These are phyloP conservation scores for Leptodactylus fallax DNA, from an alignment of 2,797 vertebrate species.

Conservation along the genomic window DNA sequence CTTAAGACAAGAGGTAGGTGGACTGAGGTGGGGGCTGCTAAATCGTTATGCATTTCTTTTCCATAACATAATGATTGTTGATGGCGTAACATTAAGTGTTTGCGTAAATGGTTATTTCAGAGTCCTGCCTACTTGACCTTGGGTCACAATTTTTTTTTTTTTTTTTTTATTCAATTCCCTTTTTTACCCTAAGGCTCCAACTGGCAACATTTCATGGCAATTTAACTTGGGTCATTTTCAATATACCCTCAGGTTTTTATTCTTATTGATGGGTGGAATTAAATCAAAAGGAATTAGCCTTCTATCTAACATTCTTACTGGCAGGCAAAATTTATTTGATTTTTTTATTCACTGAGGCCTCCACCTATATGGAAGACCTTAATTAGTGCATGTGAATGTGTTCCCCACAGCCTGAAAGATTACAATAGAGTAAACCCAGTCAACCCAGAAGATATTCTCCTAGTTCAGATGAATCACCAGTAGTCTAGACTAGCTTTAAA, in stretches of 20 bases:
- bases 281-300: conserved; percentile 36
- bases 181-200: conserved; percentile 13
- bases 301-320: conserved; percentile 6
- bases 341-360: conserved; percentile 8
- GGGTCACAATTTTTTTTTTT: too few relatives aligned
- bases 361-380: conserved; percentile 30
- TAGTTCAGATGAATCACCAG: too few relatives aligned
- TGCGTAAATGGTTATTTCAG: conserved; percentile 3
- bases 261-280: conserved; percentile 30
- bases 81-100: conserved; percentile 58
- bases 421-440: background rate
- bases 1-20: conserved; percentile 64
- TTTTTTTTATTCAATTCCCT: background rate
- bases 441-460: too few relatives aligned
- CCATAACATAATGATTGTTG: conserved; percentile 53
- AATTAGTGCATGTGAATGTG: conserved; percentile 5
- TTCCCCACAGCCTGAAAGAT: background rate
- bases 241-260: conserved; percentile 36
- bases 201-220: conserved; percentile 45
- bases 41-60: conserved; percentile 63
- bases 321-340: conserved; percentile 43
- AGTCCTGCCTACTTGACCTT: background rate
- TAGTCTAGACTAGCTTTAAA: too few relatives aligned
- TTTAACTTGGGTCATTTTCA: conserved; percentile 47
- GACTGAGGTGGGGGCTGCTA: conserved; percentile 64